Conservation (phyloP, 2,797 vertebrate species). For the Pagetopsis macropterus region DNA sequence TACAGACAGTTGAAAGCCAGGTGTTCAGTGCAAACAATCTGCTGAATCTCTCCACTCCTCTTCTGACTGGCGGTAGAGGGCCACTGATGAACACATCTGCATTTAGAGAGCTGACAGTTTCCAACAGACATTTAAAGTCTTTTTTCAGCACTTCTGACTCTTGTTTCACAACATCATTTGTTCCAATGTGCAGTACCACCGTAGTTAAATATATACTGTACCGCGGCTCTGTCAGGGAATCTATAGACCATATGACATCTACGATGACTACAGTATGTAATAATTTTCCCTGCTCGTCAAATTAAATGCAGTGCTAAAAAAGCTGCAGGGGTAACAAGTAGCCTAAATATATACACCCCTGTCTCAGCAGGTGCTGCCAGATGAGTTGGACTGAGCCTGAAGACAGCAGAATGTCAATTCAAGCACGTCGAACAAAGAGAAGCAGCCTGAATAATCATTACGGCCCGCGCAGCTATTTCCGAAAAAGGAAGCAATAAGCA, state of each 20-base stretch:
- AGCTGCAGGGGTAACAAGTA: conserved; percentile 33
- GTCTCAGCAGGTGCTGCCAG: conserved; percentile 43
- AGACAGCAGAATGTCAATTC: conserved; percentile 50
- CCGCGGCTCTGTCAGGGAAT: conserved; percentile 25
- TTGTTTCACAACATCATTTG: too few species aligned
- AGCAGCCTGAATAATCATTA: conserved; percentile 60
- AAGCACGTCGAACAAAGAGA: conserved; percentile 43
- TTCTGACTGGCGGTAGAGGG: too few species aligned
- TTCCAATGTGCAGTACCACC: not conserved
- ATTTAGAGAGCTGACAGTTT: too few species aligned
- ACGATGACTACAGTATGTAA: conserved; percentile 1
- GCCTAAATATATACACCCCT: conserved; percentile 43
- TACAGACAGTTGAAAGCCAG: too few species aligned
- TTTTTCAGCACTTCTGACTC: too few species aligned
- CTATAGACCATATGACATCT: conserved; percentile 30
- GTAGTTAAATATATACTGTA: not conserved
- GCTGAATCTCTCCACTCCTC: too few species aligned
- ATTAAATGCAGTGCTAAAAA: conserved; percentile 42
- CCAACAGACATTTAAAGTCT: too few species aligned
- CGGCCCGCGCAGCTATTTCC: conserved; percentile 54
- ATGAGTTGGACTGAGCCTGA: conserved; percentile 39
- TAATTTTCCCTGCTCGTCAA: not conserved
- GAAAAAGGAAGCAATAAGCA: conserved; percentile 55
- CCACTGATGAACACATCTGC: too few species aligned
- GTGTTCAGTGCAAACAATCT: too few species aligned